These are phyloP conservation scores for Sitta europaea DNA, from an alignment of 2,113 vertebrate species.

Conservation along the genomic window DNA sequence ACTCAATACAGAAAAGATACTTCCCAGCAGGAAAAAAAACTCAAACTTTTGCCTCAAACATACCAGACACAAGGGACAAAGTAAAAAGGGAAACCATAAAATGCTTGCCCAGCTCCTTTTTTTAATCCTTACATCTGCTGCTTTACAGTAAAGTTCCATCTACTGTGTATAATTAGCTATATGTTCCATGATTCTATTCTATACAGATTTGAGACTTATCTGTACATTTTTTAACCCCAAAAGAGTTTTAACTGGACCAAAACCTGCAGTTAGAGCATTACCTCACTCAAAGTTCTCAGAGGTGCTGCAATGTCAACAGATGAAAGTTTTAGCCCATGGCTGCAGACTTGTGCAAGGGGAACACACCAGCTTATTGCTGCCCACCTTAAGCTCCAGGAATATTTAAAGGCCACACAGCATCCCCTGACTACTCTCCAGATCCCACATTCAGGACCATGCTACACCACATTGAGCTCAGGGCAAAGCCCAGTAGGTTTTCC, in stretches of 20 bases:
- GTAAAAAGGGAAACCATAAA: conserved; percentile 27
- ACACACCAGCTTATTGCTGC: background rate
- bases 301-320: background rate
- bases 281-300: background rate
- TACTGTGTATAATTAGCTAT: conserved; percentile 16
- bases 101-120: background rate
- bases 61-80: background rate
- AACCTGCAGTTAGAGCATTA: background rate
- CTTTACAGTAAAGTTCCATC: conserved; percentile 20
- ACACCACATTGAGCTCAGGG: background rate
- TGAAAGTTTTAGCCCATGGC: background rate
- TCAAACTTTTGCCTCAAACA: background rate
- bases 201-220: background rate
- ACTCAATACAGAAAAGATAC: background rate
- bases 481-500: background rate
- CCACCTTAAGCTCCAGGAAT: background rate
- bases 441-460: rapidly evolving
- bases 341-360: background rate
- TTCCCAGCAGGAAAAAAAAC: background rate
- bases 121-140: conserved; percentile 28
- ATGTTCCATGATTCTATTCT: background rate
- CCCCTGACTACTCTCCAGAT: background rate
- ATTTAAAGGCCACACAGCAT: background rate
- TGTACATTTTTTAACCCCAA: background rate
- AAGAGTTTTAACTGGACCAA: background rate